Base-by-base conservation (phyloP, 2,888 invertebrate species). In the Caenorhabditis sp. region DNA sequence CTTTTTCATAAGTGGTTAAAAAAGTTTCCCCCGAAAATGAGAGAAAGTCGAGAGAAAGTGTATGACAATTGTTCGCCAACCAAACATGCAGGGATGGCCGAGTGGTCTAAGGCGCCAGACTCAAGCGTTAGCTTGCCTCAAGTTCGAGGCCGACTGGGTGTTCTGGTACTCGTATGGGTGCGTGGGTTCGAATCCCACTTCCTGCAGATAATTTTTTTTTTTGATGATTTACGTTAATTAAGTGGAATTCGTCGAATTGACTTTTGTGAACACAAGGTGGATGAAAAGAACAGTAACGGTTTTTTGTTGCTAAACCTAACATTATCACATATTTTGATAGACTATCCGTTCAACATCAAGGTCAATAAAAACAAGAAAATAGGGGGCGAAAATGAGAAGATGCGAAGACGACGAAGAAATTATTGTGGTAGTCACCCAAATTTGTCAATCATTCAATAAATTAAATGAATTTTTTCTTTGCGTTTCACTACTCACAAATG, bases 61-160 rank as follows among this genome's bases (percentile, higher is more conserved):
- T 31, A 6, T 31, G 31, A 31, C 10, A 31, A 6, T 10, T 6
- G 10, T 10, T 6, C 31, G 10, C 31, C 5, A 6, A 6, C 10
- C 31, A 31, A 31, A 31, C 51, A 51, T 1, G 79, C 79, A 79
- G 77, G 82, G 83, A 81, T 85, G 88, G 88, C 88, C 88, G 88
- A 88, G 88, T 82, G 88, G 88, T 88, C 88, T 88, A 88, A 88
- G 88, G 88, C 88, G 88, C 88, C 88, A 88, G 88, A 88, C 88
- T 88, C 88, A 88, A 88, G 88, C 79, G 31, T 31, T 6, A 6
- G 68, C 73, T 73, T 73, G 53, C 68, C 68, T 68, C 73, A 49
- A 65, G 73, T 68, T 66, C 66, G 68, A 69, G 68, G 68, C 58
- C 36, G 31, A 37, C 71, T 76, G 77, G 73, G 77, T 71, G 73